Evolutionary conservation across 1,140 invertebrate genomes (phyloP), one percentile per base, ranked within the genome.

Genomic region (Cotesia vestalis): DNA sequence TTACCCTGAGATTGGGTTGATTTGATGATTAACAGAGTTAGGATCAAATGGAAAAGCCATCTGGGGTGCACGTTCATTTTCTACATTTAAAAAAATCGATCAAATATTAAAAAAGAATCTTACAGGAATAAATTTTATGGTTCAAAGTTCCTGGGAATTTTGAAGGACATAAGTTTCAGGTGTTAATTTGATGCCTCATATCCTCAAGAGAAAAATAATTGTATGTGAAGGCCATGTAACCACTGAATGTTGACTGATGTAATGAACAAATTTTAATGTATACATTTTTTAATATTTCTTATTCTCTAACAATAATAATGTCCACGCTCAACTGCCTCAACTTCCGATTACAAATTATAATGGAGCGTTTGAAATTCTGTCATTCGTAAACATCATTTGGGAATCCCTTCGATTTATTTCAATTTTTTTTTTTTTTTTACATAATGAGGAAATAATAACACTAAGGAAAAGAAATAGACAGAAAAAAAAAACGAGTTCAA

Each of bases 1-100:
- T 71, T 14, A 71, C 69, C 69, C 61, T 71, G 69, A 14, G 69
- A 63, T 9, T 63, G 14, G 17, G 34, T 46, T 34, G 35, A 34
- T 9, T 20, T 11, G n/a, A 62, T 27, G 38, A 61, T 61, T 3
- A 70, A 46, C 35, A 70, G n/a, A 14, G 34, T 59, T 55, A 59
- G 14, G 55, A 69, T 20, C 14, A 60, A 20, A 3, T 36, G 14
- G 38, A 38, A 59, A 34, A 38, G n/a, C 35, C 27, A 12, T 60
- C 12, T 17, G n/a, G 55, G 35, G 5, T 35, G 12, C 34, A 36
- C 8, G 4, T 38, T 14, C 57, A 59, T 59, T 9, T 36, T 59
- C 66, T 69, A 69, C 4, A 69, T 59, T 1, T 27, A 61, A 34
- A 61, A 34, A 8, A 17, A 35, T 34, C n/a, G 9, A n/a, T n/a